Evolutionary conservation across 2,113 vertebrate species (phyloP).

Genomic region (Stomatorhinus ivindoensis): DNA sequence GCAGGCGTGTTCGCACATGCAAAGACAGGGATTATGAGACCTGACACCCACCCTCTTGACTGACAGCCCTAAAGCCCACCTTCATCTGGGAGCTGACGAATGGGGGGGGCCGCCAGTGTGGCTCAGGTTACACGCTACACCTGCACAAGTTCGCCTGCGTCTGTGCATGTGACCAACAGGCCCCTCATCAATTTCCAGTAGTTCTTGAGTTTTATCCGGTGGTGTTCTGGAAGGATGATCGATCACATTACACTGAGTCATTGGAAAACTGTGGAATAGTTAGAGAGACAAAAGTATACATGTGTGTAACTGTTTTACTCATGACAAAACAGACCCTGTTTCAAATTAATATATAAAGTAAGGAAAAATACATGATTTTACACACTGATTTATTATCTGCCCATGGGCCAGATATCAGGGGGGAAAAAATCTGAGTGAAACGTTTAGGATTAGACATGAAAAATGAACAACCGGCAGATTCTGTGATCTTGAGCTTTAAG

Average conservation of each 20-base stretch:
- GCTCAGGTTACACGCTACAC: not conserved
- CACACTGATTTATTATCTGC: not conserved
- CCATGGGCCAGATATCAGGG: not conserved
- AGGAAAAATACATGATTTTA: not conserved
- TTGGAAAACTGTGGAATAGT: not conserved
- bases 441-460: not conserved
- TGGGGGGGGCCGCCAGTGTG: too few relatives aligned
- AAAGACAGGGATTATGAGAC: conserved; percentile 65
- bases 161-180: not conserved
- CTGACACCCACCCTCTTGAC: conserved; percentile 55
- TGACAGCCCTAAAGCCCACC: conserved; percentile 43
- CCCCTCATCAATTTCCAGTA: not conserved
- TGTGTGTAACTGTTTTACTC: not conserved
- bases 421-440: not conserved
- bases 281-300: not conserved
- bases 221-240: not conserved
- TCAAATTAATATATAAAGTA: not conserved
- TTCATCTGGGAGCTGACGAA: too few relatives aligned
- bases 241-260: not conserved
- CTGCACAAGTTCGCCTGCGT: not conserved
- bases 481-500: not conserved
- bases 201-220: not conserved
- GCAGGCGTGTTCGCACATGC: conserved; percentile 70
- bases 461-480: not conserved
- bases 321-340: not conserved